phyloP scores from a whole-genome alignment of 2,113 vertebrate species.

The Zapornia atra region DNA sequence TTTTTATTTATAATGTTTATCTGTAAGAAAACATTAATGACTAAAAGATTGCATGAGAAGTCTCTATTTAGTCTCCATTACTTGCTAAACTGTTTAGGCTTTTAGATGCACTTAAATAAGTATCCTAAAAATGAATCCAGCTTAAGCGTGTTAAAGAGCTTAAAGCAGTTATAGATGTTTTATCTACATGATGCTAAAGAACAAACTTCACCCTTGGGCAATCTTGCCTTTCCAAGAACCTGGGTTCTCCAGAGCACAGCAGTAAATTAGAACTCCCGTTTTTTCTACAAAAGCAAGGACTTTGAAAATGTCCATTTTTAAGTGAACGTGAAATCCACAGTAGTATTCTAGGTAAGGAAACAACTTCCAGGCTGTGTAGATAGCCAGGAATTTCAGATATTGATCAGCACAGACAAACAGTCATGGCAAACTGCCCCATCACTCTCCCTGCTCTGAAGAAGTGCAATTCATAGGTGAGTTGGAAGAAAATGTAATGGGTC shows the following conservation, averaged over 20 bases:
- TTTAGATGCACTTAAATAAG: background rate
- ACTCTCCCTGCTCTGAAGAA: background rate
- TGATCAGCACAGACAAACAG: background rate
- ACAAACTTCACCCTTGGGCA: background rate
- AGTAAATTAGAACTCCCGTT: background rate
- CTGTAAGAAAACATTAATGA: background rate
- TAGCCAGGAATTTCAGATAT: background rate
- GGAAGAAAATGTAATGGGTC: background rate
- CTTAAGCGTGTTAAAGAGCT: background rate
- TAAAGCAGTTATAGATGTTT: background rate
- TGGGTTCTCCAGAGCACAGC: background rate
- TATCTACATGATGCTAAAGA: background rate
- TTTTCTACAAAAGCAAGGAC: background rate
- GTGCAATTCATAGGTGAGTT: background rate
- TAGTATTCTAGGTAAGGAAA: background rate
- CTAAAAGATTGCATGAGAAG: background rate
- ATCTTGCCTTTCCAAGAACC: background rate
- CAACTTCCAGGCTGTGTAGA: background rate
- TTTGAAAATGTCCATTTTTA: background rate
- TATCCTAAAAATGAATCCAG: background rate
- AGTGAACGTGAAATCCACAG: background rate
- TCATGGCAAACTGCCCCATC: rapidly evolving
- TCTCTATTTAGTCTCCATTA: background rate
- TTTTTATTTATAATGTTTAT: background rate
- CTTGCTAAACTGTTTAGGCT: background rate